Evolutionary conservation across 2,888 invertebrate species (phyloP).

Genomic region (Helicoverpa assulta): DNA sequence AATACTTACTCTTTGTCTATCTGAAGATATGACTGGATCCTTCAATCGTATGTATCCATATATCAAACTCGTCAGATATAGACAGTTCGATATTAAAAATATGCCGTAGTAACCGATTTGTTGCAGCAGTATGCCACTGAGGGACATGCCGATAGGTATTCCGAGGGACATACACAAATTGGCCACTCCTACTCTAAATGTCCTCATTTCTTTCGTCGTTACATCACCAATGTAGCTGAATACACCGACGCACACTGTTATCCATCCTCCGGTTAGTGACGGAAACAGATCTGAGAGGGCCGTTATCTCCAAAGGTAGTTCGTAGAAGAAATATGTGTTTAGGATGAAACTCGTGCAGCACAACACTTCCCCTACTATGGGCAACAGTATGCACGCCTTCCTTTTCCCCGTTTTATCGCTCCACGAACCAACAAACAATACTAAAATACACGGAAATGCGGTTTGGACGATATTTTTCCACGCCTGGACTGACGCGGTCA

Average conservation of each 20-base stretch:
- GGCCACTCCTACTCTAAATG: slow-evolving; percentile 91
- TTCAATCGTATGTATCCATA: slow-evolving; percentile 87
- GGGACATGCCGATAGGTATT: slow-evolving; percentile 90
- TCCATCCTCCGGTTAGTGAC: slow-evolving; percentile 90
- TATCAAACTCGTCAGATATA: slow-evolving; percentile 88
- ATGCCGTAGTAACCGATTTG: slow-evolving; percentile 88
- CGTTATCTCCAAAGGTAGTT: slow-evolving; percentile 90
- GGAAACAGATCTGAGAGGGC: slow-evolving; percentile 90
- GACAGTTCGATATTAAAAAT: slow-evolving; percentile 86
- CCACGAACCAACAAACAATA: slow-evolving; percentile 91
- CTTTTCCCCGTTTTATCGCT: slow-evolving; percentile 90
- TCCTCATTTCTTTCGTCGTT: slow-evolving; percentile 90
- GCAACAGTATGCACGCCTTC: slow-evolving; percentile 90
- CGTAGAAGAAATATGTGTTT: slow-evolving; percentile 90
- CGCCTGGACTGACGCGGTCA: slow-evolving; percentile 90
- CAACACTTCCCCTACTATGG: slow-evolving; percentile 89
- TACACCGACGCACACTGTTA: slow-evolving; percentile 90
- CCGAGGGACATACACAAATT: slow-evolving; percentile 91
- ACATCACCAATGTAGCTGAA: slow-evolving; percentile 92
- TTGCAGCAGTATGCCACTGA: slow-evolving; percentile 89
- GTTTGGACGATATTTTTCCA: slow-evolving; percentile 91
- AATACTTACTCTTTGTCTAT: slow-evolving; percentile 84
- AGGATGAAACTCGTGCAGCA: slow-evolving; percentile 88
- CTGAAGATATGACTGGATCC: slow-evolving; percentile 82
- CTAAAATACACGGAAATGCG: slow-evolving; percentile 88